Percentiles rank a stretch among this genome's conserved stretches.
Evolutionary conservation across 2,888 invertebrate genomes (phyloP).

Genomic region (Schrankia costaestrigalis): DNA sequence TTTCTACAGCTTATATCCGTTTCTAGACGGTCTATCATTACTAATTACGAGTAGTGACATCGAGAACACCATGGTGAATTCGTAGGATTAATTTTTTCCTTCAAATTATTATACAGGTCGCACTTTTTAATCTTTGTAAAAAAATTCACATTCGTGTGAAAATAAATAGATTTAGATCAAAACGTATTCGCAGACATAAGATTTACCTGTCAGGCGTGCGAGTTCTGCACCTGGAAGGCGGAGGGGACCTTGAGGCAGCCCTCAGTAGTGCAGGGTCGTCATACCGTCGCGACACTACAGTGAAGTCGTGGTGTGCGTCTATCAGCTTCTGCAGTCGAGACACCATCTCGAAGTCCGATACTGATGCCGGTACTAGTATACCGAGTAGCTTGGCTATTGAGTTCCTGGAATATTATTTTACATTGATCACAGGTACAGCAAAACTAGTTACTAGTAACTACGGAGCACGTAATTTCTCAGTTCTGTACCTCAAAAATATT

Average conservation of each 20-base stretch:
- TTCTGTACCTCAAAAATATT: too few species aligned
- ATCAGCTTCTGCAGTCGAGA: slow-evolving; percentile 90
- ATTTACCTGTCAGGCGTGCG: slow-evolving; percentile 78
- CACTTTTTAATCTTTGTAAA: too few species aligned
- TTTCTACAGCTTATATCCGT: too few species aligned
- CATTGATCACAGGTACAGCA: background rate
- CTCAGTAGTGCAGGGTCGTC: slow-evolving; percentile 69
- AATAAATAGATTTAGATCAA: too few species aligned
- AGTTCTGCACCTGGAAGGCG: slow-evolving; percentile 67
- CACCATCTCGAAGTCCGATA: slow-evolving; percentile 88
- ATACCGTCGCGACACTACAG: slow-evolving; percentile 87
- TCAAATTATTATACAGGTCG: too few species aligned
- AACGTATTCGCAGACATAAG: background rate
- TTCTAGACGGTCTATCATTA: too few species aligned
- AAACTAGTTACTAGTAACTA: background rate
- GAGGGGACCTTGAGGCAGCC: slow-evolving; percentile 73
- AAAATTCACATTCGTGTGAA: too few species aligned
- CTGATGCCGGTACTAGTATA: slow-evolving; percentile 82
- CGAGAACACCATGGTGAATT: too few species aligned
- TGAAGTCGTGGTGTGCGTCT: slow-evolving; percentile 93
- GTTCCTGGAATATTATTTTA: slow-evolving; percentile 62
- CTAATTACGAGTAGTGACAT: too few species aligned
- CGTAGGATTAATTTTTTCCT: too few species aligned
- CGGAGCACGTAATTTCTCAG: too few species aligned
- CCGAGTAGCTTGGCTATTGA: slow-evolving; percentile 87